Evolutionary conservation across 2,888 invertebrate species (phyloP), one percentile per base, ranked within the genome.

Genomic region (Drosophila mercatorum): DNA sequence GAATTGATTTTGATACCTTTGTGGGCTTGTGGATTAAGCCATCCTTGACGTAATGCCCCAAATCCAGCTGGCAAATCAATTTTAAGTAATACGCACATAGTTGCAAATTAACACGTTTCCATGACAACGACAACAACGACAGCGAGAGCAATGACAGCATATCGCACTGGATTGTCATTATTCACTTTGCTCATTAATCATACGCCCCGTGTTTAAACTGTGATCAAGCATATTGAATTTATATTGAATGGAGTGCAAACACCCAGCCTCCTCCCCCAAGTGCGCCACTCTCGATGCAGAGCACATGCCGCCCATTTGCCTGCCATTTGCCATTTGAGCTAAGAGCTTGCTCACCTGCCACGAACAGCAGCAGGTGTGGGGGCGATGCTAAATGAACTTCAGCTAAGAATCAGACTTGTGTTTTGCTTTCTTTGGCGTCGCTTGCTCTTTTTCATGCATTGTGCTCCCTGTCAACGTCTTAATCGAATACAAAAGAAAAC

Each of bases 151-250:
- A 28, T 28, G 47, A n/a, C 47, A 47, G 51, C 17, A 11, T 12
- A 44, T 8, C 44, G 5, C 11, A 57, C 26, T 22, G 43, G 26
- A 36, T 46, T 46, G 28, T 64, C 73, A 68, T 67, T 59, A 51
- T 58, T 64, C 52, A 58, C 58, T 43, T 6, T 53, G 51, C 60
- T 55, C 80, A 83, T 88, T 88, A 83, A 85, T 88, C 83, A 83
- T 78, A 78, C 80, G 83, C 66, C 61, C 53, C 51, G 69, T 76
- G 80, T 66, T 83, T 69, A 75, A 68, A 71, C 44, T 61, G 68
- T 63, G 62, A 59, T 70, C 72, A 66, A 44, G 63, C 67, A 49
- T 57, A 66, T 71, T 61, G 55, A 68, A 72, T 75, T 75, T 64
- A 71, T 69, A 78, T 82, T 78, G 80, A 82, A 72, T 81, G 75